A percentile compares a stretch with the other conserved stretches of the same genome.
phyloP scores from a whole-genome alignment of 2,888 invertebrate species.

The Augochlorella aurata region DNA sequence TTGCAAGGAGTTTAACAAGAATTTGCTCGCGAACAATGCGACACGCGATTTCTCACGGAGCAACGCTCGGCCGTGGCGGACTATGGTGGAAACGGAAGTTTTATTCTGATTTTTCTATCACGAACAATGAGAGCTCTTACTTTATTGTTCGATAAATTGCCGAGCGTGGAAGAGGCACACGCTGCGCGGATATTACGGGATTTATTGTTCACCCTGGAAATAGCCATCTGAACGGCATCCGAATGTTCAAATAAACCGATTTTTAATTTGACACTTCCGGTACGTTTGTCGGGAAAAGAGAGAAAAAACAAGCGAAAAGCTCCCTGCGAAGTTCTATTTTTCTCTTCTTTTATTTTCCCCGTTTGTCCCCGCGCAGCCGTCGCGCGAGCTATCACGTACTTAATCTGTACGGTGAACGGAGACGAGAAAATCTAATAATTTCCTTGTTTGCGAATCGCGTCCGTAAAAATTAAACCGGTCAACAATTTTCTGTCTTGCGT shows the following conservation, averaged over 20 bases:
- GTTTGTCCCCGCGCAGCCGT: conserved; percentile 7
- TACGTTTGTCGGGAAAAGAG: background rate
- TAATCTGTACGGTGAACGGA: conserved; percentile 1
- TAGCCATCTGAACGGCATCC: conserved; percentile 17
- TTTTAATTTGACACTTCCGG: conserved; percentile 38
- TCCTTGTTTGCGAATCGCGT: conserved; percentile 4
- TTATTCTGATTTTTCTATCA: conserved; percentile 37
- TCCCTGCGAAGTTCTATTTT: background rate
- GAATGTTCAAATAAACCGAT: background rate
- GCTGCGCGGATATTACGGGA: conserved; percentile 30
- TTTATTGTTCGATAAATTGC: conserved; percentile 51
- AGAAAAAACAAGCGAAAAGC: background rate
- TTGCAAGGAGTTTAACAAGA: background rate
- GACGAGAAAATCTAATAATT: background rate
- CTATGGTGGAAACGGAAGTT: conserved; percentile 36
- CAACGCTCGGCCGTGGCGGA: background rate
- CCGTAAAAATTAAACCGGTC: conserved; percentile 11
- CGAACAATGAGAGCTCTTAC: conserved; percentile 47
- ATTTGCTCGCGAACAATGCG: conserved; percentile 19
- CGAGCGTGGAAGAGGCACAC: conserved; percentile 33
- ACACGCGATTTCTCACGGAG: conserved; percentile 13
- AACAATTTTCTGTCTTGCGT: background rate
- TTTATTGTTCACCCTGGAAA: conserved; percentile 46
- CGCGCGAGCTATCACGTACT: conserved; percentile 16
- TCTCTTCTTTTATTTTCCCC: conserved; percentile 7